A percentile compares a stretch with the other conserved stretches of the same genome.
These are phyloP conservation scores for Bombus superbus DNA, from an alignment of 1,140 invertebrate genomes.

Conservation along the genomic window DNA sequence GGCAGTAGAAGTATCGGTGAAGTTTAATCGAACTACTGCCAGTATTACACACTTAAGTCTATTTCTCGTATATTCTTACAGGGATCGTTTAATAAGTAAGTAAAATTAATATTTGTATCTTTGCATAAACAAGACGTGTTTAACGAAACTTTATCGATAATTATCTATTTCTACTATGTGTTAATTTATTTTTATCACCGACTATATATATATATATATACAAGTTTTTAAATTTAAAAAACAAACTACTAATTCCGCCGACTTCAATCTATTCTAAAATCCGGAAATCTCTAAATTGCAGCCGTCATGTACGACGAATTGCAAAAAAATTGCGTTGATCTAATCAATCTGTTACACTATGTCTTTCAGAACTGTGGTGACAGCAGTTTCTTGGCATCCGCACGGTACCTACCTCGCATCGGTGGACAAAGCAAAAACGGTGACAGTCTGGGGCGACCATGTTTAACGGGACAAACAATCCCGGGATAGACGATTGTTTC, in stretches of 20 bases:
- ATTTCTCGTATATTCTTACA: too few relatives aligned
- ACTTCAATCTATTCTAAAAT: not conserved
- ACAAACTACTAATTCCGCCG: too few relatives aligned
- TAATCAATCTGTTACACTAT: constrained; percentile 1
- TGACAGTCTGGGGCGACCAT: constrained; percentile 92
- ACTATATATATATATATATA: too few relatives aligned
- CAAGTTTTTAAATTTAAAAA: not conserved
- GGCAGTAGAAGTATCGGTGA: too few relatives aligned
- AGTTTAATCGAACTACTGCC: too few relatives aligned
- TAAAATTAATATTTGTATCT: too few relatives aligned
- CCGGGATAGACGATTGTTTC: constrained; percentile 64
- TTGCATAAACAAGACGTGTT: too few relatives aligned
- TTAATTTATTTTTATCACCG: too few relatives aligned
- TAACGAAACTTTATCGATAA: too few relatives aligned
- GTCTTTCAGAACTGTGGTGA: constrained; percentile 89
- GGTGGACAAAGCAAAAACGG: constrained; percentile 93
- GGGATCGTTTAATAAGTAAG: too few relatives aligned
- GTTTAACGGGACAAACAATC: constrained; percentile 76
- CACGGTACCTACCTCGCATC: constrained; percentile 92
- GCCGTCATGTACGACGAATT: not conserved
- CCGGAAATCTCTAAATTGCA: not conserved
- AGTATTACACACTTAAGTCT: too few relatives aligned
- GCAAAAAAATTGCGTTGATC: not conserved
- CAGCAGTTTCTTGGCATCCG: constrained; percentile 96
- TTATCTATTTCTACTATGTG: too few relatives aligned